Base-by-base conservation (phyloP, 1,140 invertebrate species). In the Cryptotermes secundus region DNA sequence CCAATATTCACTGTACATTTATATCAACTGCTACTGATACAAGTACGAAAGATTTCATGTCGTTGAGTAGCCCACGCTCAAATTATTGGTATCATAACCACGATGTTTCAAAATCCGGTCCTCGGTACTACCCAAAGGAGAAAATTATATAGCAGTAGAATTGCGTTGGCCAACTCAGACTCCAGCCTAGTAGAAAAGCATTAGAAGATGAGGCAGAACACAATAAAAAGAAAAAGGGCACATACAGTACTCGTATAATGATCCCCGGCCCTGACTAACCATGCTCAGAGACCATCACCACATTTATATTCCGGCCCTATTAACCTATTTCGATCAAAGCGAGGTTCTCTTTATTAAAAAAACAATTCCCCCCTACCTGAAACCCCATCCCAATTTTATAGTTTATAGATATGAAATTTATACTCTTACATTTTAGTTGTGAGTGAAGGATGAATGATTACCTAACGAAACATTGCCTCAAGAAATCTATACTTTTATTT, bases 401-500 rank as follows among this genome's bases (percentile, higher is more conserved):
- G 26, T 72, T 72, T 31, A 72, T 72, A 72, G 59, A 72, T 72
- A 31, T 31, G 59, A 72, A n/a, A 72, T 72, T 72, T 72, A 31
- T 72, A 16, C 26, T 59, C 24, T 59, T 59, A 59, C 6, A 72
- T 26, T 72, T 72, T 72, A 31, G 59, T 31, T 72, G 2, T 72
- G 59, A 72, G 59, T 72, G 59, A 72, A 72, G 59, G 59, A 72
- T 31, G 59, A 72, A 4, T 72, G 59, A 72, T 72, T 26, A n/a
- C 59, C n/a, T 31, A 72, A 31, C n/a, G n/a, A 72, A n/a, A 31
- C 59, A 72, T 72, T 26, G 26, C 59, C 59, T 72, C 59, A 26
- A 72, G 59, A 72, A 72, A 72, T 72, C 26, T 72, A 49, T 49
- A n/a, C 59, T 72, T 72, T 72, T 31, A 72, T 72, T 72, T 72